Conservation (phyloP, 2,888 invertebrate species). For the Luperina testacea region DNA sequence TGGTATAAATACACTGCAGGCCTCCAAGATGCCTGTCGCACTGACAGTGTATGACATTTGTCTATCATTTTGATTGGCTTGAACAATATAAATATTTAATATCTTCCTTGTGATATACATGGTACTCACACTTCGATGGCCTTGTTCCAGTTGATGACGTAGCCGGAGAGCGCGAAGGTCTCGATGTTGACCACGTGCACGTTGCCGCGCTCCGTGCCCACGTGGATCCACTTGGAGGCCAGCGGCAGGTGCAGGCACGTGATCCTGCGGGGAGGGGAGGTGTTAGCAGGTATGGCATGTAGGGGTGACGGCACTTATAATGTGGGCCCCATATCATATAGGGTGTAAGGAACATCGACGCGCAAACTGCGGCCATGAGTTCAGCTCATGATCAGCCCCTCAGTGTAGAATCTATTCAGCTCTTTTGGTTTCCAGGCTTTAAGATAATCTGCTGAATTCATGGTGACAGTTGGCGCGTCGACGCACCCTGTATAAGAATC, state of each 20-base stretch:
- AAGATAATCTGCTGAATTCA: background rate
- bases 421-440: background rate
- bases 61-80: background rate
- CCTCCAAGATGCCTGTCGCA: background rate
- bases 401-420: background rate
- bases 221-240: slow-evolving; percentile 99
- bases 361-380: background rate
- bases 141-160: slow-evolving; percentile 99
- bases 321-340: background rate
- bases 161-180: slow-evolving; percentile 98
- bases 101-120: background rate
- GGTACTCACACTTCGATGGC: slow-evolving; percentile 99
- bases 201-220: slow-evolving; percentile 99
- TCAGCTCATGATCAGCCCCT: background rate
- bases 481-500: background rate
- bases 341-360: background rate
- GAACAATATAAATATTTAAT: background rate
- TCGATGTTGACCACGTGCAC: slow-evolving; percentile 99
- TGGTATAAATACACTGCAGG: background rate
- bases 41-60: background rate
- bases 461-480: background rate
- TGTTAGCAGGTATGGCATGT: background rate
- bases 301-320: background rate
- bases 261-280: slow-evolving; percentile 91
- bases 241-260: slow-evolving; percentile 98